phyloP scores from a whole-genome alignment of 2,888 invertebrate species.

The Xestia c-nigrum region DNA sequence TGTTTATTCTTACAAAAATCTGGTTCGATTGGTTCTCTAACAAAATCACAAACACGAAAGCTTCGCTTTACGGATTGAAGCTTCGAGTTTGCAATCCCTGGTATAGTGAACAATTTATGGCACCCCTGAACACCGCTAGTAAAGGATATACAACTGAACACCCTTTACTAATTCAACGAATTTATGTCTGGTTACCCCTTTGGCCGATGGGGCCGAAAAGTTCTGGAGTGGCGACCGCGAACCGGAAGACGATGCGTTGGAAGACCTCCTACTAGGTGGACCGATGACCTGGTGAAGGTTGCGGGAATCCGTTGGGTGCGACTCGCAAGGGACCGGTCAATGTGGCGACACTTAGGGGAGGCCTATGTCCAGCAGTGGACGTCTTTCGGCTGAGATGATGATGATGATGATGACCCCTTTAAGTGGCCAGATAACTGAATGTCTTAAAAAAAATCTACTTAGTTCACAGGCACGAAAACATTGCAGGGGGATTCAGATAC shows the following conservation, averaged over 20 bases:
- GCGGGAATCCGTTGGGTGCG: no score
- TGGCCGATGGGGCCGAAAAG: no score
- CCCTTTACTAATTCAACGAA: conserved; percentile 1
- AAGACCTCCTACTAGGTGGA: no score
- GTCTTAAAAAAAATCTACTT: neutral
- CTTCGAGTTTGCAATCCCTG: conserved; percentile 3
- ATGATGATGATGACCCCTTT: no score
- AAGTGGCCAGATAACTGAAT: neutral
- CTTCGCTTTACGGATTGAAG: neutral
- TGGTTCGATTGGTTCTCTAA: neutral
- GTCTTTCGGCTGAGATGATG: no score
- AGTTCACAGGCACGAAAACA: neutral
- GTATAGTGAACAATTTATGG: conserved; percentile 1
- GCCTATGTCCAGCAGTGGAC: no score
- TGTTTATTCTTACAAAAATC: neutral
- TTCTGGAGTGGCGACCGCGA: no score
- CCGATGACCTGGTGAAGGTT: no score
- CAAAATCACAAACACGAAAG: conserved; percentile 4
- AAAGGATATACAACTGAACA: neutral
- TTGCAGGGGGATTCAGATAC: no score
- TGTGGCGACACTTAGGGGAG: no score
- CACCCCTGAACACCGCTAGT: neutral
- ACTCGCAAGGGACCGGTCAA: no score
- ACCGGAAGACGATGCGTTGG: no score
- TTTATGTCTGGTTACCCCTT: conserved; percentile 9